Percentiles rank a stretch among this genome's conserved stretches.
These are phyloP conservation scores for Ormyrus pomaceus DNA, from an alignment of 2,888 invertebrate species.

Conservation along the genomic window DNA sequence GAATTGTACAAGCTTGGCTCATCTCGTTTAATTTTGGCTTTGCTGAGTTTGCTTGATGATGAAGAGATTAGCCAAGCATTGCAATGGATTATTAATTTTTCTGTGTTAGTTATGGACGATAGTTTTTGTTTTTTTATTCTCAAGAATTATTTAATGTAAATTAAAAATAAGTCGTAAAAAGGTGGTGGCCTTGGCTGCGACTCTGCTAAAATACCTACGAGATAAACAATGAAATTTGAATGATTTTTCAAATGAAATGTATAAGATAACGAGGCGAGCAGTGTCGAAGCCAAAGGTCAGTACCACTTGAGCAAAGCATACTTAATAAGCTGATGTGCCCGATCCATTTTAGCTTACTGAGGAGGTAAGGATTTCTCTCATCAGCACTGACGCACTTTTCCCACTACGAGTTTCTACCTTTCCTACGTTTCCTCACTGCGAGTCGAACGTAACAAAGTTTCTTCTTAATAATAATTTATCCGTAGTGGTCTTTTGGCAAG, in stretches of 20 bases:
- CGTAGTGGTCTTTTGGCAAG: constrained; percentile 49
- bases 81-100: not conserved
- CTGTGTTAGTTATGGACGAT: not conserved
- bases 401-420: constrained; percentile 65
- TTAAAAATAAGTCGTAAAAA: constrained; percentile 22
- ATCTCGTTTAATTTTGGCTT: no score
- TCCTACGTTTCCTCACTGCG: constrained; percentile 69
- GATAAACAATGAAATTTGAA: not conserved
- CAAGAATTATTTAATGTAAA: constrained; percentile 7
- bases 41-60: no score
- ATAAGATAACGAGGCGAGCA: not conserved
- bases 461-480: constrained; percentile 58
- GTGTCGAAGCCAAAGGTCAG: constrained; percentile 24
- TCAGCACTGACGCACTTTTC: constrained; percentile 73
- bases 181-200: constrained; percentile 18
- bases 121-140: no score
- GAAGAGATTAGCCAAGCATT: no score
- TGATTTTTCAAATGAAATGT: not conserved
- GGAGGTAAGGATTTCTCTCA: constrained; percentile 75
- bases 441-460: constrained; percentile 68
- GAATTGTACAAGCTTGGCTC: no score
- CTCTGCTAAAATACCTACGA: constrained; percentile 11
- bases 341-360: constrained; percentile 75
- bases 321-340: constrained; percentile 72
- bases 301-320: constrained; percentile 63